Evolutionary conservation across 2,113 vertebrate species (phyloP), one percentile per base, ranked within the genome.

Genomic region (Phoenicopterus ruber): DNA sequence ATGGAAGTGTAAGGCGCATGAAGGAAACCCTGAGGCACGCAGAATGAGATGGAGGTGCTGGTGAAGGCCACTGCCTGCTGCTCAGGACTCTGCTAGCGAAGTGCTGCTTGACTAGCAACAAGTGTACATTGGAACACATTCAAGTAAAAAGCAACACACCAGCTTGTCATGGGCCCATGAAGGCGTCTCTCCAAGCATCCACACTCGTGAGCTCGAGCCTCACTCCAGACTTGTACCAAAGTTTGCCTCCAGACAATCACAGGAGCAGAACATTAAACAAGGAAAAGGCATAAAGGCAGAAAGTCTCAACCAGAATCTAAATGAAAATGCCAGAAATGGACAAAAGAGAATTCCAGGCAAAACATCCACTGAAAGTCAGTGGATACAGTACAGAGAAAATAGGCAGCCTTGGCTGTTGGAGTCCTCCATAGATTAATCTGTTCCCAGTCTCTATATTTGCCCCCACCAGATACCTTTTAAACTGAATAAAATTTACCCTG

Each of bases 111-210:
- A 36, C 40, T 34, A 46, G 22, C 59, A 82, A 22, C 14, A 55
- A 6, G 7, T 4, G 2, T 15, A 8, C 34, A 38, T 2, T 42
- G 46, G 55, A n/a, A 32, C 10, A 3, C 20, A 8, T 44, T 59
- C 4, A 1, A 40, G 9, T 26, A 42, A 88, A 61, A 88, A 74
- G 6, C 3, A 2, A n/a, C 40, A 22, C 22, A 10, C 5, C 28
- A 11, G 0, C 12, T 62, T 52, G 25, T 26, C 46, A 38, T 6
- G 42, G 36, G 26, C 24, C 46, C 2, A 0, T n/a, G 71, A 62
- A 70, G 32, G 20, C 4, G 0, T 38, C 69, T 88, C 25, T 42
- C 31, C 40, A 28, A 32, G 36, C 40, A 78, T 5, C 19, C 44
- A 36, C 19, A 22, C 7, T 24, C 31, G 29, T 25, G 21, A 62